These are phyloP conservation scores for Guaruba guarouba DNA, from an alignment of 2,113 vertebrate species.

Conservation along the genomic window DNA sequence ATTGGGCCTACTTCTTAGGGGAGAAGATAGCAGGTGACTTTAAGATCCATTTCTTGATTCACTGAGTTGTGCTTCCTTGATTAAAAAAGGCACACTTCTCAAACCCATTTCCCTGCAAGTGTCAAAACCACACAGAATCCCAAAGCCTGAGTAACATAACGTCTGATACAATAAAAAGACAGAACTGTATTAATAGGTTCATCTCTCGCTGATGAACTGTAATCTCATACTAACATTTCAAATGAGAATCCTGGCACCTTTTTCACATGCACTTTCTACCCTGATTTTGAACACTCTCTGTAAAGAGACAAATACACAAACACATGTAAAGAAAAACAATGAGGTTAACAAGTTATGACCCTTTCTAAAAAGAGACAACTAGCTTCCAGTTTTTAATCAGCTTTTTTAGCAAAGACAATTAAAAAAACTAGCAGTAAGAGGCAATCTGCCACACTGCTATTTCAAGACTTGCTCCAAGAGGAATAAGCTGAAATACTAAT, in stretches of 20 bases:
- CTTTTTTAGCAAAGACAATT: neutral
- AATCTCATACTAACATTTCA: neutral
- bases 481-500: neutral
- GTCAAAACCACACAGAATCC: neutral
- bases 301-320: neutral
- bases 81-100: neutral
- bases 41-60: neutral
- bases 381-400: neutral
- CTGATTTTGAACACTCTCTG: neutral
- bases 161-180: neutral
- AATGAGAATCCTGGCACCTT: neutral
- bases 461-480: neutral
- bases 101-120: neutral
- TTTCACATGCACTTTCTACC: neutral
- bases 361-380: neutral
- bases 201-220: neutral
- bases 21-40: neutral
- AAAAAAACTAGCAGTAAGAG: neutral
- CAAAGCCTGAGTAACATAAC: neutral
- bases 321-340: neutral
- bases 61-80: neutral
- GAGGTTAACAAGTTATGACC: neutral
- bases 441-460: neutral
- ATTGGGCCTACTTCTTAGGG: neutral
- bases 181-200: neutral